Evolutionary conservation across 2,888 invertebrate genomes (phyloP).

Genomic region (Leucoptera coffeella): DNA sequence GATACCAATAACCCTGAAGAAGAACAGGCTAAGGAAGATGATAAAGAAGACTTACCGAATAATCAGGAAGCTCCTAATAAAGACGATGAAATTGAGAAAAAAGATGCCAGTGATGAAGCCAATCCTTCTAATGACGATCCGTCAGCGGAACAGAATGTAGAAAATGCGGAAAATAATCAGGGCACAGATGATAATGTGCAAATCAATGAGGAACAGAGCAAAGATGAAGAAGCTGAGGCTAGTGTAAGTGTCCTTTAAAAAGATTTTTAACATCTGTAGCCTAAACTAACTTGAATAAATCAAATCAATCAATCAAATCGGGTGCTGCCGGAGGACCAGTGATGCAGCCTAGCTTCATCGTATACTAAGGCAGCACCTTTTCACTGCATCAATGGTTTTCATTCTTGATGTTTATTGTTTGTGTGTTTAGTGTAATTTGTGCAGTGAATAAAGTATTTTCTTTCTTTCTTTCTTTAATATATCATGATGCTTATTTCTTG

Average conservation of each 20-base stretch:
- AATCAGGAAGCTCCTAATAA: slow-evolving; percentile 33
- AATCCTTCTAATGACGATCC: slow-evolving; percentile 42
- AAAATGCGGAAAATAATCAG: slow-evolving; percentile 39
- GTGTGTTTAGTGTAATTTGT: no score
- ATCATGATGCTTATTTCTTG: no score
- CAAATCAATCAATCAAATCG: no score
- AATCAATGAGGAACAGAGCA: slow-evolving; percentile 35
- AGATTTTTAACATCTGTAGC: no score
- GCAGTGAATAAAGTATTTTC: no score
- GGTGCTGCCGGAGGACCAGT: no score
- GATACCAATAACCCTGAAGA: slow-evolving; percentile 13
- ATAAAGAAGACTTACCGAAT: slow-evolving; percentile 27
- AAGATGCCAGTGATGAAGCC: slow-evolving; percentile 43
- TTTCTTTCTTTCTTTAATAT: no score
- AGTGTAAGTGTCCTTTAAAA: slow-evolving; percentile 26
- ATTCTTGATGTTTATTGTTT: no score
- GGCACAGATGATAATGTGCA: slow-evolving; percentile 45
- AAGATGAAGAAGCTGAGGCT: slow-evolving; percentile 32
- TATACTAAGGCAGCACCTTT: no score
- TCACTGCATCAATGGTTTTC: no score
- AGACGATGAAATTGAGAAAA: slow-evolving; percentile 30
- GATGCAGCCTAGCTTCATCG: no score
- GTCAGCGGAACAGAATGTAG: slow-evolving; percentile 35
- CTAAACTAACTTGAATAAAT: no score
- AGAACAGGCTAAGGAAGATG: slow-evolving; percentile 14